Percentiles rank a stretch among this genome's conserved stretches.
Evolutionary conservation across 2,888 invertebrate species (phyloP).

Genomic region (Mechanitis messenoides): DNA sequence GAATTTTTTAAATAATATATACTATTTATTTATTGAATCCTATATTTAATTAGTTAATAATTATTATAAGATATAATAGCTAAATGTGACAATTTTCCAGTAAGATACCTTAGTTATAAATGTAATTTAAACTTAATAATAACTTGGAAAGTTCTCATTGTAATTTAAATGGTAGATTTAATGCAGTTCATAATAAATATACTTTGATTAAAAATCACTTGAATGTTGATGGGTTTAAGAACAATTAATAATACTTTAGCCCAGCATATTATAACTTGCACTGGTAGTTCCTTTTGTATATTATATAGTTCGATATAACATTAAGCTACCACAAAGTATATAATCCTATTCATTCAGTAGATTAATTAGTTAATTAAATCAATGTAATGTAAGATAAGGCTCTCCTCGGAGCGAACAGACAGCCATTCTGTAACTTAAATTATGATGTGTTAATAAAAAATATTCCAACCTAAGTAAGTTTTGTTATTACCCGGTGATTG

Average conservation of each 20-base stretch:
- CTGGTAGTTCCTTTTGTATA: slow-evolving; percentile 73
- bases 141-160: slow-evolving; percentile 2
- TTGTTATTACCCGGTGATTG: slow-evolving; percentile 16
- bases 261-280: slow-evolving; percentile 36
- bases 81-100: slow-evolving; percentile 64
- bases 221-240: no score
- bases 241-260: no score
- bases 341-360: slow-evolving; percentile 30
- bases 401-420: slow-evolving; percentile 15
- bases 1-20: slow-evolving; percentile 65
- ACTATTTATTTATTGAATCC: slow-evolving; percentile 72
- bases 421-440: slow-evolving; percentile 49
- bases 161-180: slow-evolving; percentile 1
- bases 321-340: slow-evolving; percentile 31
- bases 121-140: slow-evolving; percentile 13
- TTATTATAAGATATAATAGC: slow-evolving; percentile 40
- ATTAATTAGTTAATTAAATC: slow-evolving; percentile 20
- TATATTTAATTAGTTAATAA: slow-evolving; percentile 56
- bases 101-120: slow-evolving; percentile 42
- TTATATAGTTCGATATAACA: slow-evolving; percentile 37
- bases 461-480: slow-evolving; percentile 49
- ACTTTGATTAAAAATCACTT: no score
- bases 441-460: slow-evolving; percentile 71
- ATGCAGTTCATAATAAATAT: no score
- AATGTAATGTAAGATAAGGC: slow-evolving; percentile 21